phyloP scores from a whole-genome alignment of 2,888 invertebrate genomes.

The Apamea sordens region DNA sequence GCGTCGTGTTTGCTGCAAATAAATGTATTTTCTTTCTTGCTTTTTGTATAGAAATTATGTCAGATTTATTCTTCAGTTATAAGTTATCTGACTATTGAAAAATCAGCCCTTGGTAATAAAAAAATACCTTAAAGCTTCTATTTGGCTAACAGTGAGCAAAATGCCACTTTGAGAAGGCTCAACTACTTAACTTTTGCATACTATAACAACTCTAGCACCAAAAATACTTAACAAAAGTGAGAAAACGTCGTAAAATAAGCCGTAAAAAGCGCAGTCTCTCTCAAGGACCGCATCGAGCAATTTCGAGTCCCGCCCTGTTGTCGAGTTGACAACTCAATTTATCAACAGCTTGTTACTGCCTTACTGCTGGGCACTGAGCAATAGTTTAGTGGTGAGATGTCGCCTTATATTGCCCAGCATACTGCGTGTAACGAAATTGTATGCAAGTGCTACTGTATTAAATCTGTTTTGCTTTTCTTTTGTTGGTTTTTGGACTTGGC shows the following conservation, averaged over 20 bases:
- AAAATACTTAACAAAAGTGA: neutral
- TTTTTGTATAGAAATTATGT: too few relatives aligned
- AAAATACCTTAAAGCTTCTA: neutral
- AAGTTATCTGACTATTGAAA: too few relatives aligned
- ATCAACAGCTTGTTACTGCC: conserved; percentile 66
- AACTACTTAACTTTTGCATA: neutral
- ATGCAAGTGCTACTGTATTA: conserved; percentile 40
- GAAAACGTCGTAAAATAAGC: conserved; percentile 31
- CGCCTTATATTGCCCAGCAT: conserved; percentile 53
- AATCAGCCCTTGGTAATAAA: neutral
- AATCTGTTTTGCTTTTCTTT: conserved; percentile 18
- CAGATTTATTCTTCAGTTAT: too few relatives aligned
- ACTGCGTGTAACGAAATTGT: conserved; percentile 38
- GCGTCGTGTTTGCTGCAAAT: too few relatives aligned
- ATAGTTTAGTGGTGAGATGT: conserved; percentile 66
- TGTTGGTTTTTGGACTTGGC: neutral
- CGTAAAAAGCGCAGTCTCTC: conserved; percentile 44
- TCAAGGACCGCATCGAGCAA: conserved; percentile 30
- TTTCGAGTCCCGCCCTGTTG: conserved; percentile 51
- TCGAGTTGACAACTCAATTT: conserved; percentile 63
- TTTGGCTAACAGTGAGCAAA: neutral
- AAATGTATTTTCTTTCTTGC: too few relatives aligned
- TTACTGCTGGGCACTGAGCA: conserved; percentile 59
- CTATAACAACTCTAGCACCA: conserved; percentile 17
- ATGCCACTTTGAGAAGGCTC: neutral